These are phyloP conservation scores for Pemphredon lugubris DNA, from an alignment of 2,888 invertebrate species.

Conservation along the genomic window DNA sequence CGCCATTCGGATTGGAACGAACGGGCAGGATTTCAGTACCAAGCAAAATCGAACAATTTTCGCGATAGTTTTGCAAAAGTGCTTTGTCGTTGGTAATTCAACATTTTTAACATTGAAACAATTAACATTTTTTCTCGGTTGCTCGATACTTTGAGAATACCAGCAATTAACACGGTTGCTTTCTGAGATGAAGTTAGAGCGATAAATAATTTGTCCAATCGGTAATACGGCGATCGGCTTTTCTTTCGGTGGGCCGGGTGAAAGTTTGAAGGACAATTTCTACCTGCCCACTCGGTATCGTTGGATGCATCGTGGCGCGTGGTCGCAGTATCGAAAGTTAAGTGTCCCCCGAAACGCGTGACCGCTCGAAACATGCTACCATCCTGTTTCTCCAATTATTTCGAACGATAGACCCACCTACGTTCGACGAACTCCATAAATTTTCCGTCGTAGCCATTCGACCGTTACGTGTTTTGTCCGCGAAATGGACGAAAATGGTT, in stretches of 20 bases:
- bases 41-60: constrained; percentile 42
- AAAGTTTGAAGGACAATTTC: constrained; percentile 28
- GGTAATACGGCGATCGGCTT: no score
- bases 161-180: no score
- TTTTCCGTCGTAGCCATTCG: constrained; percentile 12
- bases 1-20: constrained; percentile 28
- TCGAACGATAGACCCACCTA: constrained; percentile 12
- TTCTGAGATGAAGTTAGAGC: no score
- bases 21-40: constrained; percentile 42
- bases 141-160: no score
- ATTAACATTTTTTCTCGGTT: no score
- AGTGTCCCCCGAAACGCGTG: no score
- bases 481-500: no score
- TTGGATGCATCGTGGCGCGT: neutral
- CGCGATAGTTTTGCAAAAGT: constrained; percentile 24
- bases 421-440: constrained; percentile 24
- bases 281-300: constrained; percentile 11
- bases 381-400: constrained; percentile 48
- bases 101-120: constrained; percentile 17
- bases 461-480: constrained; percentile 1
- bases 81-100: constrained; percentile 36
- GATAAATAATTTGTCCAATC: no score
- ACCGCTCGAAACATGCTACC: constrained; percentile 34
- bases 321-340: constrained; percentile 32
- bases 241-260: neutral